Conservation (phyloP, 2,888 invertebrate genomes). For the Dorcus hopei region DNA sequence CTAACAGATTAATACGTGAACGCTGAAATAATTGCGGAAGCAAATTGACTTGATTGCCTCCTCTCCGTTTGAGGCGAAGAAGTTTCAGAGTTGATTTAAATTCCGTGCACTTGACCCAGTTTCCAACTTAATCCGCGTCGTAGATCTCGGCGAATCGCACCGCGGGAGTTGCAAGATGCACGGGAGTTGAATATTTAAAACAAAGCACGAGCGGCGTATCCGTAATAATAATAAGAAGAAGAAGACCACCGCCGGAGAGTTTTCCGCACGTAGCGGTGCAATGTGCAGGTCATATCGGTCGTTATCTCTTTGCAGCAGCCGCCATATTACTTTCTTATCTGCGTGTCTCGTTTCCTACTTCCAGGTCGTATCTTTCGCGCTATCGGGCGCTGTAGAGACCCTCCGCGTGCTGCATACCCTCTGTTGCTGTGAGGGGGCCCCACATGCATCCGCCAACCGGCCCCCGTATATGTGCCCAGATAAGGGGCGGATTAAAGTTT, state of each 20-base stretch:
- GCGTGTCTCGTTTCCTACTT: slow-evolving; percentile 48
- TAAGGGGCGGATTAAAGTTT: slow-evolving; percentile 22
- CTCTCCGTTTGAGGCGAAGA: too few species aligned
- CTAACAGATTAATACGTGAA: too few species aligned
- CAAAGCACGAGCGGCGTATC: slow-evolving; percentile 2
- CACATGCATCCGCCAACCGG: neutral
- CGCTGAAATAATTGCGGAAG: too few species aligned
- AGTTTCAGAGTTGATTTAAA: too few species aligned
- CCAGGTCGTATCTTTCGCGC: slow-evolving; percentile 47
- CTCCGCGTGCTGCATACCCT: slow-evolving; percentile 26
- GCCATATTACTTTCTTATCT: slow-evolving; percentile 50
- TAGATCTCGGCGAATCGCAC: too few species aligned
- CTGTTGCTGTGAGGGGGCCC: slow-evolving; percentile 13
- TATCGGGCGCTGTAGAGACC: slow-evolving; percentile 44
- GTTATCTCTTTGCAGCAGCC: slow-evolving; percentile 47
- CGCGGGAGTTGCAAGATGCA: too few species aligned
- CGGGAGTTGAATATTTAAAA: slow-evolving; percentile 1
- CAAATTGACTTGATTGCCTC: too few species aligned
- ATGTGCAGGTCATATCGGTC: slow-evolving; percentile 43
- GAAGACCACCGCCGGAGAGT: slow-evolving; percentile 14
- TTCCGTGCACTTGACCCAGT: too few species aligned
- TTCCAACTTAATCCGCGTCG: too few species aligned
- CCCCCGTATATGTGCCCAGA: slow-evolving; percentile 9
- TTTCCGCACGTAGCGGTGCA: slow-evolving; percentile 25
- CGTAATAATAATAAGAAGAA: slow-evolving; percentile 3